These are phyloP conservation scores for Gambusia holbrooki DNA, from an alignment of 2,113 vertebrate species.

Conservation along the genomic window DNA sequence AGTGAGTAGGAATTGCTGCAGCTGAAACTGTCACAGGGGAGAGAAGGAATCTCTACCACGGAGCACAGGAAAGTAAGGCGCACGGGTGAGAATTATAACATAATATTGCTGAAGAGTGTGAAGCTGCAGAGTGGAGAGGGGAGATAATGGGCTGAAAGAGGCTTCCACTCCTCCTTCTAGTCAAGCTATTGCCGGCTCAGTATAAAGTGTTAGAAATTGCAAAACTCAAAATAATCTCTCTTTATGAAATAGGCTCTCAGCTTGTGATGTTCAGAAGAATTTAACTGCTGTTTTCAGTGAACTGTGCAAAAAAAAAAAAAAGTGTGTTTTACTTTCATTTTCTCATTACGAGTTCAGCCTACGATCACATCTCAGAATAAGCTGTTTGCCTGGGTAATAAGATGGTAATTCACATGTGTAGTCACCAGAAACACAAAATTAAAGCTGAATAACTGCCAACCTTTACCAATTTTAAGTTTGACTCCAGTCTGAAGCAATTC, in stretches of 20 bases:
- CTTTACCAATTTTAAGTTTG: no score
- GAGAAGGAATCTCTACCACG: conserved; percentile 31
- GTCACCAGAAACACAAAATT: background rate
- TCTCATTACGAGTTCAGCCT: conserved; percentile 7
- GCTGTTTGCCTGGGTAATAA: background rate
- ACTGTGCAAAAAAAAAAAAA: background rate
- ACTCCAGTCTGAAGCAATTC: no score
- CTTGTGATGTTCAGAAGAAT: conserved; percentile 12
- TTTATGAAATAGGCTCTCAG: conserved; percentile 32
- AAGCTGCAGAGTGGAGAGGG: conserved; percentile 52
- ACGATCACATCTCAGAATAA: background rate
- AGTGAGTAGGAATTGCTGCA: conserved; percentile 4
- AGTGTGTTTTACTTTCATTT: background rate
- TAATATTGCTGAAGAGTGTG: conserved; percentile 45
- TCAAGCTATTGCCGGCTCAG: conserved; percentile 30
- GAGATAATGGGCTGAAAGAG: conserved; percentile 55
- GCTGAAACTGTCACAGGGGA: conserved; percentile 40
- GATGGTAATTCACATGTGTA: background rate
- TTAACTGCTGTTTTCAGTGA: conserved; percentile 7
- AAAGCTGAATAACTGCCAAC: background rate
- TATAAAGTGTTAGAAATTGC: conserved; percentile 12
- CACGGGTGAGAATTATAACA: conserved; percentile 47
- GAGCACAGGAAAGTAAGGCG: conserved; percentile 29
- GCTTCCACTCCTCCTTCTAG: conserved; percentile 29
- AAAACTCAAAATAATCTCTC: conserved; percentile 35